A percentile compares a stretch with the other conserved stretches of the same genome.
Evolutionary conservation across 2,797 vertebrate species (phyloP).

Genomic region (Gymnopithys bicolor): DNA sequence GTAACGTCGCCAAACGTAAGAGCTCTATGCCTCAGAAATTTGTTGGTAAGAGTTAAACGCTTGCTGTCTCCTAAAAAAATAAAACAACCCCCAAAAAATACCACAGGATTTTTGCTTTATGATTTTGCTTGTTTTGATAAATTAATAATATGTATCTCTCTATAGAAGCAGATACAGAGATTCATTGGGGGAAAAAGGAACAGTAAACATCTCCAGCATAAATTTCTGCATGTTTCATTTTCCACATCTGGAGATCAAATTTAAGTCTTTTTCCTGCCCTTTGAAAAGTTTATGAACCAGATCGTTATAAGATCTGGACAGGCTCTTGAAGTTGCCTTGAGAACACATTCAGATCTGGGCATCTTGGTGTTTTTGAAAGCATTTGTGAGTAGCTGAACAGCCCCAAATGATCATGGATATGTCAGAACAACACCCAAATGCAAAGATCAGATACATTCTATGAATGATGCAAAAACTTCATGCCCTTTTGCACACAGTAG

Average conservation of each 20-base stretch:
- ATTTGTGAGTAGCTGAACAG: background rate
- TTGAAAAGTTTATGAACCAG: background rate
- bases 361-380: background rate
- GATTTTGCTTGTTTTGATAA: constrained; percentile 9
- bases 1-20: constrained; percentile 99
- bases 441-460: background rate
- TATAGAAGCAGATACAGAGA: background rate
- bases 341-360: background rate
- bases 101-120: background rate
- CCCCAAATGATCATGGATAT: background rate
- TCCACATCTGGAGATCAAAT: background rate
- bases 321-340: background rate
- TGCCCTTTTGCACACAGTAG: background rate
- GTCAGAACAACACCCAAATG: background rate
- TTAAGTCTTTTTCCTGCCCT: background rate
- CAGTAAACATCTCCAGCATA: background rate
- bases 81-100: background rate
- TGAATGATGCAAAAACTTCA: background rate
- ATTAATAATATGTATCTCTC: background rate
- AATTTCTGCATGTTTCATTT: background rate
- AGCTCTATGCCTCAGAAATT: constrained; percentile 99
- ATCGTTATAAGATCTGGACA: background rate
- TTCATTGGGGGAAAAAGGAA: background rate
- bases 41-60: constrained; percentile 97
- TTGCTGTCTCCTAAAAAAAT: constrained; percentile 85